Base-by-base conservation (phyloP, 1,140 invertebrate species). In the Pseudomyrmex cubaensis region DNA sequence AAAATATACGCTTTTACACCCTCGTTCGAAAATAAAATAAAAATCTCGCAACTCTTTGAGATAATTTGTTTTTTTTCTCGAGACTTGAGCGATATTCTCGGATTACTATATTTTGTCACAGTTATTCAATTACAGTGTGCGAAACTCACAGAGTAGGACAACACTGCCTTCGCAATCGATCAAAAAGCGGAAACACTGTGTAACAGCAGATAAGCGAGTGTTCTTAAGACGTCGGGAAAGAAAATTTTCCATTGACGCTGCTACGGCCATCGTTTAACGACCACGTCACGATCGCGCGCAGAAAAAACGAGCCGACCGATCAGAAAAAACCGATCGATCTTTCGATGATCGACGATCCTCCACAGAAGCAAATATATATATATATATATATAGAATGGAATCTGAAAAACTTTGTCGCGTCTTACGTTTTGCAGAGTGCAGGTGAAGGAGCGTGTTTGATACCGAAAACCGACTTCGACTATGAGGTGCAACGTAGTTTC, bases 371-470 rank as follows among this genome's bases (percentile, higher is more conserved):
- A 80, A 80, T 80, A 35, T 35, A 35, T 35, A 35, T 80, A 35
- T 35, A 35, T 35, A 35, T 35, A 35, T 35, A 35, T 35, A 72
- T 80, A 80, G 66, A 80, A 72, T 52, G n/a, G 13, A 50, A 70
- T 70, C 44, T 80, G 54, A 72, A 72, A 80, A 80, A 80, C 74
- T 35, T 35, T 4, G 73, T 17, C n/a, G n/a, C 22, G 54, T 80
- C 44, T 52, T 64, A 72, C 66, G 76, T 72, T 80, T 80, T 20
- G 70, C 46, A 70, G 76, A 80, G 54, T 72, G 66, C 76, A 80
- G 76, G 76, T 70, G 44, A 80, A 35, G 35, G 35, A 35, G 35
- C 5, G 46, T 20, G 76, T 48, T 59, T 66, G 1, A 50, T 50
- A 35, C 22, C 35, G 35, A 46, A 35, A 35, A 13, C 52, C 50